A percentile compares a stretch with the other conserved stretches of the same genome.
These are phyloP conservation scores for Eidolon helvum DNA, from an alignment of 2,113 vertebrate species.

Conservation along the genomic window DNA sequence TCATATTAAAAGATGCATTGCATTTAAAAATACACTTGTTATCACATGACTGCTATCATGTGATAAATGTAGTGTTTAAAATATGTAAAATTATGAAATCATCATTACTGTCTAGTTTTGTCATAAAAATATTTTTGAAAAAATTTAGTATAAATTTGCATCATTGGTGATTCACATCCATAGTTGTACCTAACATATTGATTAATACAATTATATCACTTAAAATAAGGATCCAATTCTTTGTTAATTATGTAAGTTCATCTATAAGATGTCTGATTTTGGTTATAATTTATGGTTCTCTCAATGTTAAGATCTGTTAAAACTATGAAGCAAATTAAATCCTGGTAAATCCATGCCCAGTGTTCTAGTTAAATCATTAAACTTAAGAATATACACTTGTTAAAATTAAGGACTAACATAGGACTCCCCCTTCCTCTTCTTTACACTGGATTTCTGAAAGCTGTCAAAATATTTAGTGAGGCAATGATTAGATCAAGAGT, in stretches of 20 bases:
- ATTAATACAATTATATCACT: not conserved
- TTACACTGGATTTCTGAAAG: constrained; percentile 14
- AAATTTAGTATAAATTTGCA: not conserved
- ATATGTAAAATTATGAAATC: constrained; percentile 1
- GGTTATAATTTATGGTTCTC: constrained; percentile 31
- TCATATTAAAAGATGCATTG: constrained; percentile 31
- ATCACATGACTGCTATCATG: not conserved
- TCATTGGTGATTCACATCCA: not conserved
- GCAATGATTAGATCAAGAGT: constrained; percentile 27
- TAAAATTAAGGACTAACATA: not conserved
- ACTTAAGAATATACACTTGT: constrained; percentile 44
- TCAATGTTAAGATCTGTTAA: not conserved
- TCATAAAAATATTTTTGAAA: constrained; percentile 12
- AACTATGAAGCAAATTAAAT: constrained; percentile 12
- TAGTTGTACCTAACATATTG: not conserved
- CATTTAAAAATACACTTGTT: not conserved
- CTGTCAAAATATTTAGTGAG: constrained; percentile 62
- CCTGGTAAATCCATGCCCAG: not conserved
- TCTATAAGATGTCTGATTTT: constrained; percentile 16
- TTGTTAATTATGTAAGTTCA: not conserved
- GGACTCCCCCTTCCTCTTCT: not conserved
- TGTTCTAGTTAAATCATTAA: constrained; percentile 46
- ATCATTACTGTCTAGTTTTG: not conserved
- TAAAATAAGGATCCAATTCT: not conserved
- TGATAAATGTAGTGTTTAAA: constrained; percentile 1